Base-by-base conservation (phyloP, 2,888 invertebrate species). In the Macrophya alboannulata region DNA sequence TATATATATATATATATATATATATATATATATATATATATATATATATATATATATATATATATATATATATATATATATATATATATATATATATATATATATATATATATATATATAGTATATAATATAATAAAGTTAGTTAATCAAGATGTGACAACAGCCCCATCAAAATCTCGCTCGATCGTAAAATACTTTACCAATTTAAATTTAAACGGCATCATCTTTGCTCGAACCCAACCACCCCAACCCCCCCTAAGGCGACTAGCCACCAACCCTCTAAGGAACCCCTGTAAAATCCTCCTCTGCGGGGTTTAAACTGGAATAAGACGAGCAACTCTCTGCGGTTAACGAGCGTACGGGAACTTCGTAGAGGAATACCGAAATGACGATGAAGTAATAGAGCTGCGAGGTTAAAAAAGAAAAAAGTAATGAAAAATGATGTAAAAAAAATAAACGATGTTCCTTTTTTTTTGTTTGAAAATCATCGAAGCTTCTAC, bases 121-220 rank as follows among this genome's bases (percentile, higher is more conserved):
- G n/a, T 31, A 31, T 31, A 31, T 31, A 31, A 31, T 31, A 15
- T 31, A 31, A 59, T 62, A 59, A 83, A 83, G 83, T 81, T 65
- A 93, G 92, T 93, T 93, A 93, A 93, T 93, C 93, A 93, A 93
- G 93, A 93, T 93, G 93, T 93, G 93, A 93, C 93, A 93, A 93
- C 93, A 92, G 92, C 91, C 92, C 92, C 92, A 91, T 92, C 91
- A 93, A 93, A 92, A 92, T 93, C 90, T 87, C 84, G 85, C 86
- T 77, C 90, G 91, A 91, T 93, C 93, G 93, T 93, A 93, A 93
- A 93, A 93, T 93, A 93, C 93, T 93, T 93, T 93, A 93, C 90
- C 93, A 93, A 93, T 93, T 93, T 93, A 93, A 93, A 93, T 93
- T 93, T 92, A 90, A 93, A 90, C 90, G 90, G 87, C 88, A 90